A percentile compares a stretch with the other conserved stretches of the same genome.
Evolutionary conservation across 2,113 vertebrate genomes (phyloP).

Genomic region (Bucco capensis): DNA sequence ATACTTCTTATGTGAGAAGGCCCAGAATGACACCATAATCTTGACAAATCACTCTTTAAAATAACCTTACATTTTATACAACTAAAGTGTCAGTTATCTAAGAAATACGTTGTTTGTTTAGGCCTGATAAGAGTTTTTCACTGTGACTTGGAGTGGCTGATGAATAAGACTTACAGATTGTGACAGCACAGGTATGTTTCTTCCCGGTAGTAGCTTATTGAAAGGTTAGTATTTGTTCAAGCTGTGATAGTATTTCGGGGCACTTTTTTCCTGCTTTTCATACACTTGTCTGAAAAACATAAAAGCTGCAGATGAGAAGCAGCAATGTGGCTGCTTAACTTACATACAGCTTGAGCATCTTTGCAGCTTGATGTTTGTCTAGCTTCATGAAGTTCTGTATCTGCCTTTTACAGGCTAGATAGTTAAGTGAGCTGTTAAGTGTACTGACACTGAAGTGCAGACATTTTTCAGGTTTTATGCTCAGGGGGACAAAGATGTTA

Average conservation of each 20-base stretch:
- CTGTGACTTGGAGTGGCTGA: background rate
- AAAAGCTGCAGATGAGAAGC: background rate
- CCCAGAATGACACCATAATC: background rate
- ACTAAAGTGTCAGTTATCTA: background rate
- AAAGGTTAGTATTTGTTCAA: background rate
- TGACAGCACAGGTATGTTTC: background rate
- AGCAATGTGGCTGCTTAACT: background rate
- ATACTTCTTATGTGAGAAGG: rapidly evolving
- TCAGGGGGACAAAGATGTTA: background rate
- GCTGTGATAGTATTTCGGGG: background rate
- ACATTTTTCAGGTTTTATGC: rapidly evolving
- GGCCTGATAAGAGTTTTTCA: background rate
- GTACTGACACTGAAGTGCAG: background rate
- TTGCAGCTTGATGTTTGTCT: background rate
- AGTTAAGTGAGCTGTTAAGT: background rate
- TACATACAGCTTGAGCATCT: background rate
- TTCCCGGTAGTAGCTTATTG: background rate
- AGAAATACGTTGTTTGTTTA: background rate
- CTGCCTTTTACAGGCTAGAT: background rate
- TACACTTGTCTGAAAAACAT: background rate
- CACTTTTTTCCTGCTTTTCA: background rate
- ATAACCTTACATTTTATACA: background rate
- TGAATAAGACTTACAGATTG: background rate
- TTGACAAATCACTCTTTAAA: background rate
- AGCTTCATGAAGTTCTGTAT: background rate